Evolutionary conservation across 92 coral and sea anemone species (phyloP).

Genomic region (Anthopleura xanthogrammica): DNA sequence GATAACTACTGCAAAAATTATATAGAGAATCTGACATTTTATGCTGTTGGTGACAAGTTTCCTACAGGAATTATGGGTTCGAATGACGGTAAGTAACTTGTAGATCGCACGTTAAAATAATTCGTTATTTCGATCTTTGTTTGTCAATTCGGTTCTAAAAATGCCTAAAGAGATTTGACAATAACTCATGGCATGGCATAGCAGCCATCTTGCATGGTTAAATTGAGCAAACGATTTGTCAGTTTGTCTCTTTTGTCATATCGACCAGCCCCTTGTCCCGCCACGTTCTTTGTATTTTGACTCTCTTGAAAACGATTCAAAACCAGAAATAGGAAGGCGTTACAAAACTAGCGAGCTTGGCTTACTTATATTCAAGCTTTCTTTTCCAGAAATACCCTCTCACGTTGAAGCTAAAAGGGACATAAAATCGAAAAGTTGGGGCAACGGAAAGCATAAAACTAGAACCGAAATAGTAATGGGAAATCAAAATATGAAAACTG

Average conservation of each 20-base stretch:
- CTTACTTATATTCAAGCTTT: background rate
- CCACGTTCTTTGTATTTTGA: too few species aligned
- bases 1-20: slow-evolving; percentile 18
- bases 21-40: slow-evolving; percentile 35
- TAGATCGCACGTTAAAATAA: too few species aligned
- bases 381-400: background rate
- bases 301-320: too few species aligned
- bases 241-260: too few species aligned
- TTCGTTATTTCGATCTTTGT: too few species aligned
- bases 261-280: too few species aligned
- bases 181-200: too few species aligned
- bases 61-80: slow-evolving; percentile 20
- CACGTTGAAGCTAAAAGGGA: background rate
- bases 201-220: too few species aligned
- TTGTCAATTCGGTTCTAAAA: too few species aligned
- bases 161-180: too few species aligned
- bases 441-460: background rate
- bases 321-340: too few species aligned
- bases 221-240: too few species aligned
- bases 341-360: background rate
- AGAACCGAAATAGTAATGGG: background rate
- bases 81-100: background rate
- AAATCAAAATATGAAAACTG: background rate
- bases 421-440: background rate
- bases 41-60: slow-evolving; percentile 48